Conservation (phyloP, 2,113 vertebrate species). For the Stigmatopora nigra region DNA sequence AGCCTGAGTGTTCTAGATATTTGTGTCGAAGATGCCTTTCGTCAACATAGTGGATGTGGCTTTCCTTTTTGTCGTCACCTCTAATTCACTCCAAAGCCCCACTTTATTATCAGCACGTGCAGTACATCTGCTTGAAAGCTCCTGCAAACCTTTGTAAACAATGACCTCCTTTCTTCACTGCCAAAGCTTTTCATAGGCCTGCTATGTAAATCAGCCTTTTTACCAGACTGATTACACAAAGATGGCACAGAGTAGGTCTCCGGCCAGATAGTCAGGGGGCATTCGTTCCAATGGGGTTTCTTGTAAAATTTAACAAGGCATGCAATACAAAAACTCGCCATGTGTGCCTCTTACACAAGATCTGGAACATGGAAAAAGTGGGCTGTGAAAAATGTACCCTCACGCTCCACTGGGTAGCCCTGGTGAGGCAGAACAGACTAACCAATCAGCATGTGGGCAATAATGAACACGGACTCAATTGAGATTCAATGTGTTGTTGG, state of each 20-base stretch:
- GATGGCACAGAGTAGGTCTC: constrained; percentile 9
- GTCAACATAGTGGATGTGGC: no score
- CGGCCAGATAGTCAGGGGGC: constrained; percentile 31
- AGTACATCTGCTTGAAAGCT: constrained; percentile 17
- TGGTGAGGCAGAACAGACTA: constrained; percentile 35
- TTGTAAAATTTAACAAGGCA: constrained; percentile 49
- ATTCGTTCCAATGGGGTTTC: constrained; percentile 44
- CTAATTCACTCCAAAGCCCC: constrained; percentile 16
- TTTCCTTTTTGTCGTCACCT: constrained; percentile 2
- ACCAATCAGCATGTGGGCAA: constrained; percentile 23
- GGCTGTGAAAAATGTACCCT: constrained; percentile 42
- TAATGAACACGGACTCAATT: constrained; percentile 22
- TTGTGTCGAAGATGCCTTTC: no score
- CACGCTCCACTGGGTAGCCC: constrained; percentile 15
- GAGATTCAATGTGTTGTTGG: constrained; percentile 38
- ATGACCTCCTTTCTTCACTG: constrained; percentile 14
- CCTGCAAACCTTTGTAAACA: no score
- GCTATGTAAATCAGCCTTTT: constrained; percentile 36
- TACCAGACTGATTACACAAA: constrained; percentile 29
- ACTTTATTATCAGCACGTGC: constrained; percentile 26
- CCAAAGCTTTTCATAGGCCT: constrained; percentile 24
- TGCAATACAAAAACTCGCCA: constrained; percentile 33
- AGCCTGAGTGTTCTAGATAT: no score
- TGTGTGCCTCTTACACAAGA: constrained; percentile 31
- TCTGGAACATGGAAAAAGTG: constrained; percentile 21